Base-by-base conservation (phyloP, 1,140 invertebrate species). In the Glossosoma conforme region DNA sequence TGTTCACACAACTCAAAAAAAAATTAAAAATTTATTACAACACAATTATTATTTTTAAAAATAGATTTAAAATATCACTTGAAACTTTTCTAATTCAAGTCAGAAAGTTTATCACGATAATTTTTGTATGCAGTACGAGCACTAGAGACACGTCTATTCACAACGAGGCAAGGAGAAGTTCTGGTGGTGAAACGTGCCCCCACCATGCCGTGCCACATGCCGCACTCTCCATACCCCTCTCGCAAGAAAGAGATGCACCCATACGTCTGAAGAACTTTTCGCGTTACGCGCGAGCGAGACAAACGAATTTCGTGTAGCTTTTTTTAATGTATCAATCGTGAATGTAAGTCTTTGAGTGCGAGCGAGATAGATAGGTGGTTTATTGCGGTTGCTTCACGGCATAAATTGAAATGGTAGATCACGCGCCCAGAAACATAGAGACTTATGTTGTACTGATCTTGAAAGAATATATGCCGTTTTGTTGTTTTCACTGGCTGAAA, bases 161-260 rank as follows among this genome's bases (percentile, higher is more conserved):
- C 48, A 49, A 56, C 64, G 62, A 59, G 62, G 61, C 50, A 53
- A 64, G 66, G 65, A 65, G 62, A 62, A 62, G 69, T 70, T 72
- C 61, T 75, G 69, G 45, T n/a, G 64, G 61, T 60, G 62, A 64
- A 51, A 50, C 59, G 61, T 63, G 63, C 65, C 69, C 72, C 65
- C 69, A 63, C 49, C 59, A 52, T 56, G 52, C 56, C 61, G 53
- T 46, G 49, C 44, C 54, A 15, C 51, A 28, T 32, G 60, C 57
- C 60, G 60, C 60, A 32, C 22, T 19, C 13, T 35, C 15, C 5
- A 19, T 32, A 35, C n/a, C 35, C 44, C 28, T 32, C 30, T 20
- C 44, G 17, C 11, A 2, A 1, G 17, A 21, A 19, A 11, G 32
- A 33, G 32, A 15, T 33, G n/a, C n/a, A n/a, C n/a, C n/a, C n/a